A percentile compares a stretch with the other conserved stretches of the same genome.
These are phyloP conservation scores for Brachionus angularis DNA, from an alignment of 1,140 invertebrate species.

Conservation along the genomic window DNA sequence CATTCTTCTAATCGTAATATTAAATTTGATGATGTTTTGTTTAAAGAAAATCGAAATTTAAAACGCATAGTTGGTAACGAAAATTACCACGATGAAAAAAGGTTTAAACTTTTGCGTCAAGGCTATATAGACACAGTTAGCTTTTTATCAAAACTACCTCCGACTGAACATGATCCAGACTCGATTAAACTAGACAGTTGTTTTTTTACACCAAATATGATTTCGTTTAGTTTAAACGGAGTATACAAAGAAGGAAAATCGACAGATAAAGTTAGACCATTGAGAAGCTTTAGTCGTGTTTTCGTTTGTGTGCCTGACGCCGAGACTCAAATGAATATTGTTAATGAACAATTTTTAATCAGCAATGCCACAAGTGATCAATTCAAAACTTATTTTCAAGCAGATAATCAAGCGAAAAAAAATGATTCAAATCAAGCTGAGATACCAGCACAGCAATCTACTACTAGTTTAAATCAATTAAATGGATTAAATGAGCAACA, in stretches of 20 bases:
- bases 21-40: slow-evolving; percentile 25
- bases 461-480: not conserved
- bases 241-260: slow-evolving; percentile 31
- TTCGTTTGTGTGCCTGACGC: slow-evolving; percentile 36
- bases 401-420: not conserved
- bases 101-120: not conserved
- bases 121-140: slow-evolving; percentile 30
- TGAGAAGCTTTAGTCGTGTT: slow-evolving; percentile 18
- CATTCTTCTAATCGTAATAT: not conserved
- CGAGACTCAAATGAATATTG: slow-evolving; percentile 8
- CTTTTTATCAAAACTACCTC: slow-evolving; percentile 28
- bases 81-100: slow-evolving; percentile 21
- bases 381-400: slow-evolving; percentile 24
- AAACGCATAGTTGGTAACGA: not conserved
- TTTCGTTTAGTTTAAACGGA: not conserved
- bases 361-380: slow-evolving; percentile 1
- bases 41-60: slow-evolving; percentile 16
- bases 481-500: not conserved
- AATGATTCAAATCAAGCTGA: not conserved
- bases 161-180: slow-evolving; percentile 12
- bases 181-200: slow-evolving; percentile 28
- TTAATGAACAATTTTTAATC: slow-evolving; percentile 33
- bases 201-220: slow-evolving; percentile 24
- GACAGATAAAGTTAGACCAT: slow-evolving; percentile 7
- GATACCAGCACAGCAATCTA: not conserved